Conservation (phyloP, 1,140 invertebrate species). For the Drosophila kurseongensis region DNA sequence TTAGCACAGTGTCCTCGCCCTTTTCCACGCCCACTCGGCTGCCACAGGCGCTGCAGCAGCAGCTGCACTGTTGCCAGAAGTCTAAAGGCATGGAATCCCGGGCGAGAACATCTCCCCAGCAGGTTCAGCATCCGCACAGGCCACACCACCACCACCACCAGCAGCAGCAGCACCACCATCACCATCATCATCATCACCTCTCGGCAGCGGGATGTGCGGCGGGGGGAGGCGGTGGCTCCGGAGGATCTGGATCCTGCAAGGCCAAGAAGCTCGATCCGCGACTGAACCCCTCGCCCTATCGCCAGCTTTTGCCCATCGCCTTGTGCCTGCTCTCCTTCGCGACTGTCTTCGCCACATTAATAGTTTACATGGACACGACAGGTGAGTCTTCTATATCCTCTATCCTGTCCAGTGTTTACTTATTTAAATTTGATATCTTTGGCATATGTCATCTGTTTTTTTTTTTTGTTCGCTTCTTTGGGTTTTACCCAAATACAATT, state of each 20-base stretch:
- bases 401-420: conserved; percentile 39
- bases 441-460: conserved; percentile 67
- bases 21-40: conserved; percentile 78
- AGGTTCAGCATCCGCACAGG: conserved; percentile 48
- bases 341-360: conserved; percentile 88
- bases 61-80: conserved; percentile 73
- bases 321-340: conserved; percentile 88
- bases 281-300: conserved; percentile 81
- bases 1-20: conserved; percentile 78
- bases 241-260: conserved; percentile 52
- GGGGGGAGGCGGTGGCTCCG: conserved; percentile 19
- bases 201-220: conserved; percentile 42
- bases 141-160: conserved; percentile 67
- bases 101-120: conserved; percentile 57
- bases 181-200: conserved; percentile 65
- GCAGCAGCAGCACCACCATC: conserved; percentile 53
- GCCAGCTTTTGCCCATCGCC: conserved; percentile 87
- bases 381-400: conserved; percentile 84
- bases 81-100: conserved; percentile 26
- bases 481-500: conserved; percentile 5
- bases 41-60: conserved; percentile 64
- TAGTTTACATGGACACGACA: conserved; percentile 89
- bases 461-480: conserved; percentile 14
- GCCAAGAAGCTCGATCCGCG: conserved; percentile 82
- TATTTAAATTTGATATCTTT: conserved; percentile 77